Evolutionary conservation across 2,888 invertebrate species (phyloP), one percentile per base, ranked within the genome.

Genomic region (Incurvaria masculella): DNA sequence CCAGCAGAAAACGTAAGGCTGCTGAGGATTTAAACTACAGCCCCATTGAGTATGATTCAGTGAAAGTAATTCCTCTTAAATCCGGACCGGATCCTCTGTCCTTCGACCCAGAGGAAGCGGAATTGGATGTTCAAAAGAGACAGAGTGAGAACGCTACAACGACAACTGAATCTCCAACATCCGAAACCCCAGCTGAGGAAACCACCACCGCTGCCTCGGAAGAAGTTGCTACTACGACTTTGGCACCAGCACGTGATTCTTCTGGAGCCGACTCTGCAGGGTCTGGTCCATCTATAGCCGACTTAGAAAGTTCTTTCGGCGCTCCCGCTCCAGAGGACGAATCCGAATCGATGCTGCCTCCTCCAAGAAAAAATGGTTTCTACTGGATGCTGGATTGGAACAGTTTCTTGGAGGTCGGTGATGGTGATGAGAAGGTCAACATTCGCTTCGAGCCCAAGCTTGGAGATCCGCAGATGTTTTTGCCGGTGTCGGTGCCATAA

Each of bases 321-420:
- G 88, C 87, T 19, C 81, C 85, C 2, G 79, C 80, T 1, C 80
- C 81, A 6, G 72, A 67, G 38, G 63, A 72, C 39, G 79, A 80
- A 14, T 82, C 84, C 0, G 85, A 86, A 58, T 81, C 85, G 2
- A 79, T 80, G 16, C 59, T 85, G 21, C 86, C 89, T 4, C 81
- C 87, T 0, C 85, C 84, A 38, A 82, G 81, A 56, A 85, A 83
- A 57, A 91, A 87, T 51, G 93, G 92, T 0, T 86, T 92, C 55
- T 93, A 92, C 62, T 92, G 91, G 72, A 81, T 92, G 61, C 78
- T 91, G 6, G 93, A 93, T 62, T 91, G 91, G 91, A 92, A 93
- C 61, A 84, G 88, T 47, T 93, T 93, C 61, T 75, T 92, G 17
- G 91, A 91, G 68, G 91, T 92, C 3, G 92, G 91, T 11, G 88